Base-by-base conservation (phyloP, 2,797 vertebrate genomes). In the Sorex maritimensis region DNA sequence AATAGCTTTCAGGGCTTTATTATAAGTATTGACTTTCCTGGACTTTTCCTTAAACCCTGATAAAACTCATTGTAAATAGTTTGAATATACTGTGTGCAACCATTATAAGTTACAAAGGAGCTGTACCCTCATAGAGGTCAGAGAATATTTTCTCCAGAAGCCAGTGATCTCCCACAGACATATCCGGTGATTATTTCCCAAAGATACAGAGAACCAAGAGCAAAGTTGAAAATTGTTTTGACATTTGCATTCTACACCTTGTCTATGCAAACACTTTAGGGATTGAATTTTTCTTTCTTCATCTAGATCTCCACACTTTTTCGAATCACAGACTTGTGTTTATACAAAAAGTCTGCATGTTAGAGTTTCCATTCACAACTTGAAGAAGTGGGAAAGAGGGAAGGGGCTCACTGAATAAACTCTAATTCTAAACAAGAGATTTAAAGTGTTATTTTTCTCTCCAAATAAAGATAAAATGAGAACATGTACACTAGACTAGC, bases 121-220 rank as follows among this genome's bases (percentile, higher is more conserved):
- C 2, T 3, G 4, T 4, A 0, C 10, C 0, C 0, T 17, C 44
- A 30, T 41, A 55, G 8, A n/a, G 5, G 12, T 81, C 75, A 65
- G 38, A 6, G 78, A 65, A 88, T 28, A 6, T 34, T 24, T 88
- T 2, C 17, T 2, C 19, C 1, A 34, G 49, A 30, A 24, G 19
- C 19, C 6, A 89, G 8, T 67, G 30, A 58, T 23, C 44, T 77
- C 17, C 21, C 26, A 26, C 9, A 38, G 17, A 26, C 0, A 0
- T 24, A 17, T 21, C 26, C 34, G 19, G 6, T 71, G 15, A n/a
- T 63, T 12, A 19, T 69, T 89, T 91, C 24, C 21, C 49, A 67
- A 24, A 81, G 74, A 46, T 3, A 2, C 9, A 1, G 24, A 55
- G 26, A 58, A 72, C 26, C 14, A 12, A 2, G 2, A 89, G n/a